Evolutionary conservation across 1,140 invertebrate genomes (phyloP), one percentile per base, ranked within the genome.

Genomic region (Cydia pomonella): DNA sequence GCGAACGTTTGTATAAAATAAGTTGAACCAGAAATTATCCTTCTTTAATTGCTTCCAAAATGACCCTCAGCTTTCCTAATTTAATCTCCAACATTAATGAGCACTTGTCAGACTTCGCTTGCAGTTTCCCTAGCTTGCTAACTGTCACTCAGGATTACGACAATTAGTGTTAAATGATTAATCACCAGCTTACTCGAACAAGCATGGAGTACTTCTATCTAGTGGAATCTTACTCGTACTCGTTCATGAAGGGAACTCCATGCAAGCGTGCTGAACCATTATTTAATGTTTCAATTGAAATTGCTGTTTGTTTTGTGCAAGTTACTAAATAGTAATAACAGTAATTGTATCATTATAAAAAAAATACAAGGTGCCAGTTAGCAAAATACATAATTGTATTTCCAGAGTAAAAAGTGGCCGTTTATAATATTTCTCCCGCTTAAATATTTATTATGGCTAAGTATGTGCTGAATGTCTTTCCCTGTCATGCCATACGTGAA

Each of bases 121-220:
- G 25, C 64, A 66, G 27, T 29, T 69, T 38, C 27, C 41, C 33
- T 69, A 33, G 64, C 64, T 33, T 18, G 64, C 64, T 18, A 38
- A 38, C 27, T 33, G 64, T 69, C 64, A 41, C 64, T 69, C n/a
- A 69, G 64, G 27, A 69, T 69, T 69, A 69, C 27, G 29, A 18
- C 64, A 69, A 69, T 69, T 69, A 69, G 27, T 18, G 33, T 18
- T 38, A 69, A 69, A 69, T 69, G 64, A 69, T 69, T 69, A 33
- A 69, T 69, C 27, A 33, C 64, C 33, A 33, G 25, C n/a, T 33
- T 18, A 23, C 9, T 18, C 9, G 33, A 69, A 69, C 27, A 23
- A 63, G 21, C 12, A 66, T 33, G 23, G 33, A 29, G 63, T 69
- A 59, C 53, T 59, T 59, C 18, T 59, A 50, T 59, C 18, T 59